Evolutionary conservation across 2,113 vertebrate species (phyloP).

Genomic region (Colius striatus): DNA sequence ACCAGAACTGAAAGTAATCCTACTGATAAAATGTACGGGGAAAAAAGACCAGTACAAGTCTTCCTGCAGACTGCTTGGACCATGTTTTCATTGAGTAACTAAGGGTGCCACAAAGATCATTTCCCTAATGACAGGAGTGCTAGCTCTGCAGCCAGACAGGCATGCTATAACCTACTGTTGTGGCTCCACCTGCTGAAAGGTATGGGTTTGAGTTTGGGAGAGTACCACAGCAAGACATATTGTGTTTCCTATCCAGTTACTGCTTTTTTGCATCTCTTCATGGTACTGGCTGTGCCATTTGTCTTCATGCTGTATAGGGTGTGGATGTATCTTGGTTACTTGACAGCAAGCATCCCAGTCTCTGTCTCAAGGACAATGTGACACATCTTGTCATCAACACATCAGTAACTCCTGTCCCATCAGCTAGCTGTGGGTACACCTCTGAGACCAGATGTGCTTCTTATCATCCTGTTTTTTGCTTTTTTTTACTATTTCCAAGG

Average conservation of each 20-base stretch:
- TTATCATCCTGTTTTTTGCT: not conserved
- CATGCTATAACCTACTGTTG: slow-evolving; percentile 54
- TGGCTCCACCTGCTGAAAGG: slow-evolving; percentile 70
- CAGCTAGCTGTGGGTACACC: rapidly evolving
- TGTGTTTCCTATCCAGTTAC: not conserved
- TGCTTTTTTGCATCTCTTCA: not conserved
- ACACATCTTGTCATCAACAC: not conserved
- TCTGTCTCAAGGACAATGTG: not conserved
- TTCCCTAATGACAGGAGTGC: not conserved
- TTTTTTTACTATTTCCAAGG: not conserved
- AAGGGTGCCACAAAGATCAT: not conserved
- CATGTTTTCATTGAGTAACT: not conserved
- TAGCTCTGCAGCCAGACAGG: not conserved
- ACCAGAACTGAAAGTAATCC: not conserved
- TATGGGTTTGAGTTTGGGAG: not conserved
- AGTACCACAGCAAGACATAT: not conserved
- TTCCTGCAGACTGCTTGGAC: not conserved
- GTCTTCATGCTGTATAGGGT: too few relatives aligned
- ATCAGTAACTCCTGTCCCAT: not conserved
- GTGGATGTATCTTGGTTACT: too few relatives aligned
- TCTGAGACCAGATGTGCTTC: not conserved
- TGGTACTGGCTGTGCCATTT: not conserved
- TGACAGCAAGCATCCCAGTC: not conserved
- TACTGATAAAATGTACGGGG: not conserved
- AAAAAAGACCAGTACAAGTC: not conserved